Percentiles rank a stretch among this genome's conserved stretches.
Evolutionary conservation across 1,140 invertebrate species (phyloP).

Genomic region (Philopotamus ludificatus): DNA sequence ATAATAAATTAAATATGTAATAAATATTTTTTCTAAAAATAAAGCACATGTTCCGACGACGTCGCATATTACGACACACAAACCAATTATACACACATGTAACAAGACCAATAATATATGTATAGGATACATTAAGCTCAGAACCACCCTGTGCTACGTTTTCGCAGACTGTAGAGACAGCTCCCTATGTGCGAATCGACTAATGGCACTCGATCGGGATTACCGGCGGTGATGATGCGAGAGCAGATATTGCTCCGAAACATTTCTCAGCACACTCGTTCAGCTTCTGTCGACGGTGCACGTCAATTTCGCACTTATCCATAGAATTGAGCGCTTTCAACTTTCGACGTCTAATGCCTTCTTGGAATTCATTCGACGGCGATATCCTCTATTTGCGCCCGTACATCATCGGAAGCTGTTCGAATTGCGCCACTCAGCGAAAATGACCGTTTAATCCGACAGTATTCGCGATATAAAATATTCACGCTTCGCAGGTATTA

Average conservation of each 20-base stretch:
- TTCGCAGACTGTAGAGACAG: slow-evolving; percentile 13
- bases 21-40: no score
- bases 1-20: no score
- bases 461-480: neutral
- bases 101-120: no score
- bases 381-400: no score
- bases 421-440: neutral
- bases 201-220: slow-evolving; percentile 35
- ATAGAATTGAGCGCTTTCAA: neutral
- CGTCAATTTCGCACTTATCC: slow-evolving; percentile 7
- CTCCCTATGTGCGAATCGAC: slow-evolving; percentile 25
- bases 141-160: no score
- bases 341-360: neutral
- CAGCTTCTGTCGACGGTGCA: neutral
- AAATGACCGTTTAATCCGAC: neutral
- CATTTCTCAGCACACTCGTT: neutral
- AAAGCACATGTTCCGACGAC: no score
- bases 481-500: neutral
- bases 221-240: slow-evolving; percentile 20
- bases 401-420: no score
- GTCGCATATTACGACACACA: no score
- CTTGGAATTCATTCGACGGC: neutral
- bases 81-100: no score
- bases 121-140: no score
- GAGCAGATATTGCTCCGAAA: neutral